Evolutionary conservation across 1,140 invertebrate genomes (phyloP).

Genomic region (Pristionchus pacificus): DNA sequence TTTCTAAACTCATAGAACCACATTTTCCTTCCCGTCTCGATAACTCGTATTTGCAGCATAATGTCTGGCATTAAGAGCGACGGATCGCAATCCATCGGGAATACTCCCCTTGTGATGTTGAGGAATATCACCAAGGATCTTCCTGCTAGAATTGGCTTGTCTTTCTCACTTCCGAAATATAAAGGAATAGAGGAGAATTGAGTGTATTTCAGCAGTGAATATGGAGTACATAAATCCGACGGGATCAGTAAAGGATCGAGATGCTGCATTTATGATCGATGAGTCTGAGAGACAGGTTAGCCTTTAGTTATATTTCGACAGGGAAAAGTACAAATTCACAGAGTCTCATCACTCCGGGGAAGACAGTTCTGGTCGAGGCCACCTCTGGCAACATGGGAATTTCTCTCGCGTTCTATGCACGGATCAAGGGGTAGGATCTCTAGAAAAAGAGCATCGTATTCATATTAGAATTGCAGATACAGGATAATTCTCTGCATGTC

Average conservation of each 20-base stretch:
- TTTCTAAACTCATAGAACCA: too few relatives aligned
- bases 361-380: slow-evolving; percentile 57
- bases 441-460: too few relatives aligned
- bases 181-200: too few relatives aligned
- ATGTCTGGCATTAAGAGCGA: too few relatives aligned
- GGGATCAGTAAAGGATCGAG: slow-evolving; percentile 48
- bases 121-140: not conserved
- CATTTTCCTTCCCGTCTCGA: too few relatives aligned
- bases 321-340: slow-evolving; percentile 7
- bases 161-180: too few relatives aligned
- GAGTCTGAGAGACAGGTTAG: slow-evolving; percentile 55
- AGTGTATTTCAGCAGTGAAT: slow-evolving; percentile 34
- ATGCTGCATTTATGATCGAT: slow-evolving; percentile 41
- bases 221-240: slow-evolving; percentile 47
- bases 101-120: slow-evolving; percentile 28
- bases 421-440: slow-evolving; percentile 33
- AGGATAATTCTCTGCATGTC: not conserved
- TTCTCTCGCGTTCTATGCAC: slow-evolving; percentile 34
- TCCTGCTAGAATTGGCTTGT: not conserved
- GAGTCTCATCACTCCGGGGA: slow-evolving; percentile 51
- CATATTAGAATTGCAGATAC: too few relatives aligned
- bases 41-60: too few relatives aligned
- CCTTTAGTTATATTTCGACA: not conserved
- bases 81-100: too few relatives aligned
- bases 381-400: slow-evolving; percentile 59